Evolutionary conservation across 2,113 vertebrate species (phyloP).

Genomic region (Danio rerio): DNA sequence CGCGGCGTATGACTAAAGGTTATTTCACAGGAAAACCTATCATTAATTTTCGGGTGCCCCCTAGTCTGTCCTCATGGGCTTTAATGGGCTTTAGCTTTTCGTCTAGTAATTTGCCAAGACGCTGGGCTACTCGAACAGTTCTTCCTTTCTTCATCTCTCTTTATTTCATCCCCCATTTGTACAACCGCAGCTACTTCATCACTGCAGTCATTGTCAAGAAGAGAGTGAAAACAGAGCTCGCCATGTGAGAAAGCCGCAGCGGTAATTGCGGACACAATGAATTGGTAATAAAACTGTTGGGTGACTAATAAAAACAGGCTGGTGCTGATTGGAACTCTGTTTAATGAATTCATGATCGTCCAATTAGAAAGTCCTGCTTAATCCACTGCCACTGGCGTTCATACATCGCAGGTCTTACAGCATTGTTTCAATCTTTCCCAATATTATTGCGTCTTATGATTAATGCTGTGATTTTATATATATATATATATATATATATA

Average conservation of each 20-base stretch:
- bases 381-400: too few relatives aligned
- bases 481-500: too few relatives aligned
- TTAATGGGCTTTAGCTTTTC: slow-evolving; percentile 49
- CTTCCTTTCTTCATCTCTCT: neutral
- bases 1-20: slow-evolving; percentile 6
- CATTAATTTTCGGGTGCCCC: slow-evolving; percentile 27
- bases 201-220: slow-evolving; percentile 22
- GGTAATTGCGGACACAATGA: slow-evolving; percentile 61
- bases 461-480: too few relatives aligned
- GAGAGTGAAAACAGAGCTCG: slow-evolving; percentile 15
- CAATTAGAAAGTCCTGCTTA: slow-evolving; percentile 65
- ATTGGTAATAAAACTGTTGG: slow-evolving; percentile 64
- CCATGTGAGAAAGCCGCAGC: slow-evolving; percentile 32
- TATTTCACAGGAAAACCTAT: slow-evolving; percentile 48
- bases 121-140: neutral
- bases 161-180: neutral
- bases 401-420: too few relatives aligned
- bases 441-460: too few relatives aligned
- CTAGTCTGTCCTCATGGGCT: slow-evolving; percentile 43
- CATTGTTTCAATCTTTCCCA: too few relatives aligned
- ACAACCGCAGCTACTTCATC: slow-evolving; percentile 1
- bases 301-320: slow-evolving; percentile 68
- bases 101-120: slow-evolving; percentile 41
- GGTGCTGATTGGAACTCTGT: slow-evolving; percentile 67
- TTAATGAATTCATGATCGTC: slow-evolving; percentile 68